Evolutionary conservation across 2,888 invertebrate genomes (phyloP).

Genomic region (Eretmocerus hayati): DNA sequence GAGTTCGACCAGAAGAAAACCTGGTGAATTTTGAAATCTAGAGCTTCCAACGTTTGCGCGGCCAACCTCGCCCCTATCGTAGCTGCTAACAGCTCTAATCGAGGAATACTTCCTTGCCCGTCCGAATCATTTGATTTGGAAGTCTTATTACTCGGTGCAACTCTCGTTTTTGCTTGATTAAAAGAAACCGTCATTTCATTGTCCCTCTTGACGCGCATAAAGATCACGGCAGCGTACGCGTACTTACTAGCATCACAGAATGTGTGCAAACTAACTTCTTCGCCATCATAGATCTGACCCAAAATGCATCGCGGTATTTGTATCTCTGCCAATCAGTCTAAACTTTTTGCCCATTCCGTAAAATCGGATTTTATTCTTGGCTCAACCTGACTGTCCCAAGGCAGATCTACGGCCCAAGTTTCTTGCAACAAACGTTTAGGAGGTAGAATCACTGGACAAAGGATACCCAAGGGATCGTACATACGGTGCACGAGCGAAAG

Average conservation of each 20-base stretch:
- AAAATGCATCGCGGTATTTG: slow-evolving; percentile 4
- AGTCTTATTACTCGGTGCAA: not conserved
- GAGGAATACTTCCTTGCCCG: slow-evolving; percentile 1
- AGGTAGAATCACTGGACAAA: not conserved
- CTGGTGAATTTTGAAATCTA: not conserved
- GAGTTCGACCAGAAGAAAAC: slow-evolving; percentile 3
- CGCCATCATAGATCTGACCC: not conserved
- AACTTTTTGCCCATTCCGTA: not conserved
- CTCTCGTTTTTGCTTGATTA: slow-evolving; percentile 1
- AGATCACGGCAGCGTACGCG: not conserved
- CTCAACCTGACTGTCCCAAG: slow-evolving; percentile 4
- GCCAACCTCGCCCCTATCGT: not conserved
- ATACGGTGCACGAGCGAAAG: not conserved
- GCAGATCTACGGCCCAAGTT: not conserved
- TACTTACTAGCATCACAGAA: slow-evolving; percentile 25
- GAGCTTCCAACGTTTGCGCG: not conserved
- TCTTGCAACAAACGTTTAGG: slow-evolving; percentile 3
- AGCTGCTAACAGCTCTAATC: slow-evolving; percentile 2
- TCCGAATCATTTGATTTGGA: not conserved
- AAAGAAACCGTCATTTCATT: slow-evolving; percentile 4
- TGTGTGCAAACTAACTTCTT: slow-evolving; percentile 13
- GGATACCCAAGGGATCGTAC: slow-evolving; percentile 5
- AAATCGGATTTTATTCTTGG: not conserved
- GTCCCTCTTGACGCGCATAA: slow-evolving; percentile 22
- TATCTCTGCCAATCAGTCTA: not conserved